phyloP scores from a whole-genome alignment of 2,113 vertebrate species.

The Rhineura floridana region DNA sequence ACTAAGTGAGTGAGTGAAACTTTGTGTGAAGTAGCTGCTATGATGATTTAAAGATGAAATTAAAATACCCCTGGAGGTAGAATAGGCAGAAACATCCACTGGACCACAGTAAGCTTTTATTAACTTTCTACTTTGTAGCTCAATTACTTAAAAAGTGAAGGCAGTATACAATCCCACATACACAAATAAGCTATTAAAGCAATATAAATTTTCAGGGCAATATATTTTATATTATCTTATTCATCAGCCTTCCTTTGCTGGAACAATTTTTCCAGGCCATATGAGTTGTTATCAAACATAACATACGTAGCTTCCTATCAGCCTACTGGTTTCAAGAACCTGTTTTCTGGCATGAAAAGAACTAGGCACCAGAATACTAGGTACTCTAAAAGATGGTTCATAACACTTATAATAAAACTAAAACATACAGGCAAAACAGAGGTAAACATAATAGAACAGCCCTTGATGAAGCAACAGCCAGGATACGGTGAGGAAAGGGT shows the following conservation, averaged over 20 bases:
- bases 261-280: background rate
- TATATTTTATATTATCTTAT: background rate
- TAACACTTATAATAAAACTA: too few species aligned
- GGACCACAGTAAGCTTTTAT: background rate
- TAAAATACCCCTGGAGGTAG: constrained; percentile 20
- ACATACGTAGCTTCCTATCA: background rate
- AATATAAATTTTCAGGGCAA: background rate
- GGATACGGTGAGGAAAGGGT: background rate
- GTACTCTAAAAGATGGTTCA: background rate
- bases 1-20: too few species aligned
- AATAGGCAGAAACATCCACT: rapidly evolving
- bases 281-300: background rate
- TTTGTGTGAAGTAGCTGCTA: background rate
- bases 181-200: background rate
- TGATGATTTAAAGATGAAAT: constrained; percentile 19
- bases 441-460: background rate
- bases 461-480: background rate
- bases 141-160: background rate
- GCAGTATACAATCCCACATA: background rate
- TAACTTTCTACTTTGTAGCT: background rate
- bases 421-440: too few species aligned
- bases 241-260: background rate
- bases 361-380: background rate
- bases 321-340: background rate
- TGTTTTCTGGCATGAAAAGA: too few species aligned